Evolutionary conservation across 2,888 invertebrate genomes (phyloP).

Genomic region (Byasa hedistus): DNA sequence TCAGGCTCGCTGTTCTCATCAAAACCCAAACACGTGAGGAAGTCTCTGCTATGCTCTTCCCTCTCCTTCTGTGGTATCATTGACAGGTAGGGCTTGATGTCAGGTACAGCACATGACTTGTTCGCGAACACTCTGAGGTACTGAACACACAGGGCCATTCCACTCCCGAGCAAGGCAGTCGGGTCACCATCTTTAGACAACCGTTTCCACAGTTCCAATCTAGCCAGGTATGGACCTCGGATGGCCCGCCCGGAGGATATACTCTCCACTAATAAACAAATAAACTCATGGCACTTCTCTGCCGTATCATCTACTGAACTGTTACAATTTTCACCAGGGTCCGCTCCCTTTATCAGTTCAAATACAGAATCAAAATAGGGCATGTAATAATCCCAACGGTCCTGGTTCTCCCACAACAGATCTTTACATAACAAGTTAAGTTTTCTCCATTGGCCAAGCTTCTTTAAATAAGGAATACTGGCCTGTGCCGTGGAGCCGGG

Average conservation of each 20-base stretch:
- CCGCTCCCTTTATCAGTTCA: constrained; percentile 74
- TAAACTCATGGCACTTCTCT: constrained; percentile 71
- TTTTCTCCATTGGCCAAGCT: constrained; percentile 86
- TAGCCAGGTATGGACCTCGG: constrained; percentile 91
- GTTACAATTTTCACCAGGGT: constrained; percentile 41
- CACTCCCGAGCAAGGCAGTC: constrained; percentile 79
- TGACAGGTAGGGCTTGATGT: constrained; percentile 87
- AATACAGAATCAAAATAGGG: constrained; percentile 87
- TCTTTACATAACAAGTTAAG: constrained; percentile 87
- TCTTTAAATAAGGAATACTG: constrained; percentile 86
- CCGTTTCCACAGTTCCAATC: constrained; percentile 86
- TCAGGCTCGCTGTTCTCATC: constrained; percentile 82
- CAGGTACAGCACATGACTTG: constrained; percentile 92
- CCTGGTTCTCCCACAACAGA: constrained; percentile 85
- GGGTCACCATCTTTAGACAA: constrained; percentile 79
- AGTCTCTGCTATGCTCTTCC: constrained; percentile 78
- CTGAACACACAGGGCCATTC: constrained; percentile 84
- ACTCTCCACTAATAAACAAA: constrained; percentile 75
- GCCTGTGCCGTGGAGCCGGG: constrained; percentile 85
- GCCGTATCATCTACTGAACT: constrained; percentile 61
- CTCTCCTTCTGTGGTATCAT: constrained; percentile 83
- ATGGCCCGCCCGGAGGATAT: constrained; percentile 72
- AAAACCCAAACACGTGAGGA: constrained; percentile 82
- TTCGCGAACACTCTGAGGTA: constrained; percentile 92
- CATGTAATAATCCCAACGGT: constrained; percentile 86